These are phyloP conservation scores for Mycalesis mineus DNA, from an alignment of 2,888 invertebrate species.

Conservation along the genomic window DNA sequence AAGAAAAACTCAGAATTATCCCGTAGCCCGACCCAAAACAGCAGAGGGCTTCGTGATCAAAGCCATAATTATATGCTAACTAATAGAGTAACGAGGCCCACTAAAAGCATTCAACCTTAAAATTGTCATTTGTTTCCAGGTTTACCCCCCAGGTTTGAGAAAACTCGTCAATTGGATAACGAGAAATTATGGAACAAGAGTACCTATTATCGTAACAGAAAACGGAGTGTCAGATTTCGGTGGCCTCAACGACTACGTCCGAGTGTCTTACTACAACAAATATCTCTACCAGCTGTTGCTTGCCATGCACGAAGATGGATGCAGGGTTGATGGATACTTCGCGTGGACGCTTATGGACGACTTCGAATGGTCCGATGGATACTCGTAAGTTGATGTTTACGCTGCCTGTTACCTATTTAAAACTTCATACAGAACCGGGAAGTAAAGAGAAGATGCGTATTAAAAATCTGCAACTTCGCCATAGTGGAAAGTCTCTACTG, in stretches of 20 bases:
- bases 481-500: too few species aligned
- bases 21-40: too few species aligned
- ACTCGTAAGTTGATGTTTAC: slow-evolving; percentile 44
- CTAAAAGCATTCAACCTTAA: too few species aligned
- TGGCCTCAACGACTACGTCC: slow-evolving; percentile 52
- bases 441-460: too few species aligned
- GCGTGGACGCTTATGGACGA: slow-evolving; percentile 82
- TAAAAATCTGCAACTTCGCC: too few species aligned
- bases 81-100: too few species aligned
- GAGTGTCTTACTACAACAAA: slow-evolving; percentile 75
- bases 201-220: slow-evolving; percentile 78
- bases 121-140: slow-evolving; percentile 47
- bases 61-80: too few species aligned
- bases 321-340: slow-evolving; percentile 73
- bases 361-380: slow-evolving; percentile 79
- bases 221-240: slow-evolving; percentile 78
- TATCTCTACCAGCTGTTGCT: slow-evolving; percentile 61
- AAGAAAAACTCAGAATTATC: too few species aligned
- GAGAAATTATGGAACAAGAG: slow-evolving; percentile 75
- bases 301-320: slow-evolving; percentile 60
- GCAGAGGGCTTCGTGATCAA: too few species aligned
- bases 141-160: slow-evolving; percentile 81
- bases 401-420: too few species aligned
- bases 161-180: slow-evolving; percentile 81
- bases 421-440: too few species aligned